These are phyloP conservation scores for Hirundo rustica DNA, from an alignment of 2,797 vertebrate genomes.

Conservation along the genomic window DNA sequence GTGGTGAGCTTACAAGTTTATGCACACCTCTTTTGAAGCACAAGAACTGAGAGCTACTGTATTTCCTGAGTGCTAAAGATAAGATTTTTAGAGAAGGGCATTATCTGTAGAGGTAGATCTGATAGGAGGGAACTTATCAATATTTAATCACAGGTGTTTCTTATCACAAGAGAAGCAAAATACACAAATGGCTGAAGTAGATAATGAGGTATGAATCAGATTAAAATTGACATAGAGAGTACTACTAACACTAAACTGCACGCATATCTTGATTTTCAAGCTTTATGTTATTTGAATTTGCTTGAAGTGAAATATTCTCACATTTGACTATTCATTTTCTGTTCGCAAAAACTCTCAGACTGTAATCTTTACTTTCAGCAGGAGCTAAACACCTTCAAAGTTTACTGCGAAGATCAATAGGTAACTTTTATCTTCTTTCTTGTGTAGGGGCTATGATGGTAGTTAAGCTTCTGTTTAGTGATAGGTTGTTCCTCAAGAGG, in stretches of 20 bases:
- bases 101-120: not conserved
- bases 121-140: not conserved
- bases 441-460: not conserved
- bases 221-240: not conserved
- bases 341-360: conserved; percentile 64
- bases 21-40: conserved; percentile 12
- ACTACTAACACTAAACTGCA: not conserved
- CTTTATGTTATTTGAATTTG: conserved; percentile 34
- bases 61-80: conserved; percentile 41
- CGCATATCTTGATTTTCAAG: conserved; percentile 6
- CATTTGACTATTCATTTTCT: conserved; percentile 62
- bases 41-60: conserved; percentile 18
- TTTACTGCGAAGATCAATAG: conserved; percentile 55
- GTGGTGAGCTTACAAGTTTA: conserved; percentile 42
- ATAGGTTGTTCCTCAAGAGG: not conserved
- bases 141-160: conserved; percentile 14
- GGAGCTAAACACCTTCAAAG: conserved; percentile 70
- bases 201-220: not conserved
- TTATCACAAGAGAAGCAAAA: not conserved
- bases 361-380: conserved; percentile 69
- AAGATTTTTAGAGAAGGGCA: conserved; percentile 21
- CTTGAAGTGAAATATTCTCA: conserved; percentile 51
- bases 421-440: conserved; percentile 36
- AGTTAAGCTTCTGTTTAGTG: not conserved
- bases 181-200: not conserved